Conservation (phyloP, 2,113 vertebrate genomes). For the Channa argus region DNA sequence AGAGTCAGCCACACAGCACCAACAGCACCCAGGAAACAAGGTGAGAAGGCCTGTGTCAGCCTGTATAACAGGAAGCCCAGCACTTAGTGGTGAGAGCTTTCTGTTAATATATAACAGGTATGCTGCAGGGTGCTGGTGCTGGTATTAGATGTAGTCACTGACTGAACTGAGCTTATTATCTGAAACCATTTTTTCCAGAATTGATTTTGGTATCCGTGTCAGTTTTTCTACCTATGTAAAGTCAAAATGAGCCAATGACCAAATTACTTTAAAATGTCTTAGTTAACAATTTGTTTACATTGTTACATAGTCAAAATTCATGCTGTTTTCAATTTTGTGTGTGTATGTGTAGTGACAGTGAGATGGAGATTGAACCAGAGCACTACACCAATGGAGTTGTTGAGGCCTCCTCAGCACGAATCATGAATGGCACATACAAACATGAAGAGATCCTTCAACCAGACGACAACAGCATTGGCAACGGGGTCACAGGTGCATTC, state of each 20-base stretch:
- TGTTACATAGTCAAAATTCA: neutral
- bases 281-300: neutral
- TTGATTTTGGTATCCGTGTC: neutral
- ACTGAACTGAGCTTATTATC: no score
- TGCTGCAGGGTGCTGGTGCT: neutral
- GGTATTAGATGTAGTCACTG: neutral
- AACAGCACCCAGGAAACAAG: constrained; percentile 98
- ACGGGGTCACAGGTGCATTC: constrained; percentile 79
- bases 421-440: constrained; percentile 98
- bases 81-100: no score
- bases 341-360: constrained; percentile 88
- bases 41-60: constrained; percentile 66
- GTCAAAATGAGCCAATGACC: neutral
- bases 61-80: no score
- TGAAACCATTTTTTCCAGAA: no score
- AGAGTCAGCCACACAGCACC: constrained; percentile 96
- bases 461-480: constrained; percentile 94
- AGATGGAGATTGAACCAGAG: constrained; percentile 98
- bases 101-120: neutral
- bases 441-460: constrained; percentile 95
- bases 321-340: neutral
- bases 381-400: constrained; percentile 95
- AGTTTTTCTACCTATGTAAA: neutral
- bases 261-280: neutral
- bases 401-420: constrained; percentile 90